Evolutionary conservation across 2,888 invertebrate genomes (phyloP).

Genomic region (Lampropteryx suffumata): DNA sequence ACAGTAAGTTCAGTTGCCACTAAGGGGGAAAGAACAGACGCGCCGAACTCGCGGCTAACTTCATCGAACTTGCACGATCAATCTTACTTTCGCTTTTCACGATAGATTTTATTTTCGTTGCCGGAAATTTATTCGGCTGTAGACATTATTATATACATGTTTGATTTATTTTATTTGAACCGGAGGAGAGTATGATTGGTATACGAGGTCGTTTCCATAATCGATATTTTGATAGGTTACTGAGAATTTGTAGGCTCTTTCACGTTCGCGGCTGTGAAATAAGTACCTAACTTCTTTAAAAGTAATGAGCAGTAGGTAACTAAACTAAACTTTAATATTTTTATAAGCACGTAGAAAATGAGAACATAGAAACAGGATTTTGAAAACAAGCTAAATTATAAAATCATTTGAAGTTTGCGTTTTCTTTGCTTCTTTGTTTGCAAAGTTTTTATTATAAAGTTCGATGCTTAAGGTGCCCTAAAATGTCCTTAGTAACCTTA

Average conservation of each 20-base stretch:
- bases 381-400: too few species aligned
- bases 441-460: neutral
- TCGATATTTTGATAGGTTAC: conserved; percentile 31
- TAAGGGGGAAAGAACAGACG: conserved; percentile 29
- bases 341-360: too few species aligned
- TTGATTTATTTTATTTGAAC: conserved; percentile 44
- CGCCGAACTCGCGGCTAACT: conserved; percentile 44
- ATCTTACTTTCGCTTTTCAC: conserved; percentile 71
- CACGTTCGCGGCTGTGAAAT: conserved; percentile 18
- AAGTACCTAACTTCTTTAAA: too few species aligned
- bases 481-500: conserved; percentile 16
- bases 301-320: too few species aligned
- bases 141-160: conserved; percentile 50
- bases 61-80: conserved; percentile 66
- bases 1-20: conserved; percentile 17
- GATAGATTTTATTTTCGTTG: conserved; percentile 63
- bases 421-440: too few species aligned
- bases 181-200: conserved; percentile 33
- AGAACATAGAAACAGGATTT: too few species aligned
- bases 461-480: conserved; percentile 18
- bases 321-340: too few species aligned
- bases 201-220: conserved; percentile 35
- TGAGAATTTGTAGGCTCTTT: conserved; percentile 24
- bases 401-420: too few species aligned
- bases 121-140: conserved; percentile 49